Conservation (phyloP, 2,888 invertebrate genomes). For the Pocota personata region DNA sequence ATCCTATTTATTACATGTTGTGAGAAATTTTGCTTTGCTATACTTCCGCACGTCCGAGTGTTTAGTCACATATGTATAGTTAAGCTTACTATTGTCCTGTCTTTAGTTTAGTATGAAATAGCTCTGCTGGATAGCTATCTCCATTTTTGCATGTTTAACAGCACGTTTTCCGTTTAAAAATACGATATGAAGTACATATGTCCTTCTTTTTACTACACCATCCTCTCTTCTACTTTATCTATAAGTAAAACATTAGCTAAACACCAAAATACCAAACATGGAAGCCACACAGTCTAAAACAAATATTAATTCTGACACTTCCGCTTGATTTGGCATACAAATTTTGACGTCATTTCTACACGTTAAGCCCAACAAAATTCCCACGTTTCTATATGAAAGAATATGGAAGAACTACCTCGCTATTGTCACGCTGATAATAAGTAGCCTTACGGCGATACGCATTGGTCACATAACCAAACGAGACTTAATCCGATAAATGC, state of each 20-base stretch:
- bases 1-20: too few species aligned
- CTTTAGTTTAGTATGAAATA: too few species aligned
- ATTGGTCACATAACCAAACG: conserved; percentile 30
- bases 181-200: too few species aligned
- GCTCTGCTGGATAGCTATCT: too few species aligned
- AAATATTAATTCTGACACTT: conserved; percentile 47
- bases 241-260: background rate
- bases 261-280: background rate
- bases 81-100: too few species aligned
- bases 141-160: too few species aligned
- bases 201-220: background rate
- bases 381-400: conserved; percentile 14
- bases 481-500: conserved; percentile 38
- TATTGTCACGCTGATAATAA: background rate
- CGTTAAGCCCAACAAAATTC: conserved; percentile 16
- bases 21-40: too few species aligned
- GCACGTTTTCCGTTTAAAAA: too few species aligned
- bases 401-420: background rate
- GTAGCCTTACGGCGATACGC: conserved; percentile 18
- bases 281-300: conserved; percentile 48
- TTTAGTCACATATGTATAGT: too few species aligned
- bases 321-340: conserved; percentile 2
- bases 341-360: background rate
- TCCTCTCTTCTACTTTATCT: background rate
- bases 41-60: too few species aligned